Evolutionary conservation across 2,888 invertebrate species (phyloP), one percentile per base, ranked within the genome.

Genomic region (Tenodera sinensis): DNA sequence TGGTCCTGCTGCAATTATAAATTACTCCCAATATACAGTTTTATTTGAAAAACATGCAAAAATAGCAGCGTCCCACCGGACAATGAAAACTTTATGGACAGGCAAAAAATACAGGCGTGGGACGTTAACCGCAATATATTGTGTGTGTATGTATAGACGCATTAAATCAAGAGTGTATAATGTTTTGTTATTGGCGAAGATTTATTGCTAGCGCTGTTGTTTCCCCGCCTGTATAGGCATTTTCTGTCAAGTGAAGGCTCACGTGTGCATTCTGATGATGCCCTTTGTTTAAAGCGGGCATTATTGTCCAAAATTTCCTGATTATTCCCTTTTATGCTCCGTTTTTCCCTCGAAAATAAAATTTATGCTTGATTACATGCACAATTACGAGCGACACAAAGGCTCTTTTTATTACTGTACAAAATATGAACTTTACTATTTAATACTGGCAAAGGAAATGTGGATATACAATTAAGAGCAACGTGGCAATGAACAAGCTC

Each of bases 21-120:
- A 87, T 87, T 87, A 83, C 87, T 14, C 83, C 83, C 82, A 87
- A 87, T 87, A 83, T 83, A 87, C 82, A 87, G 87, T 83, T 83
- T 87, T 83, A 87, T 87, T 87, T 87, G 83, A 87, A 87, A 87
- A 87, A 87, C 83, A 87, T 87, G 87, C 83, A 87, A 87, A 87
- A 83, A 87, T 86, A 81, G 7, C 71, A 71, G 54, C 54, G 54
- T 86, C 71, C 28, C 81, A 28, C 28, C 71, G 47, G 15, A 86
- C 86, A 86, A 86, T 86, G 81, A 81, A 86, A 28, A 25, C 42
- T 85, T 34, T 34, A 25, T 34, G 30, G 28, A 84, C 84, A 84
- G 28, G 34, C 30, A 71, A 71, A 84, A 25, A 84, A 30, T 84
- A 30, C 20, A 84, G 28, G 84, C 84, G 84, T 84, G 28, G 54